Evolutionary conservation across 2,113 vertebrate genomes (phyloP), one percentile per base, ranked within the genome.

Genomic region (Tympanuchus pallidicinctus): DNA sequence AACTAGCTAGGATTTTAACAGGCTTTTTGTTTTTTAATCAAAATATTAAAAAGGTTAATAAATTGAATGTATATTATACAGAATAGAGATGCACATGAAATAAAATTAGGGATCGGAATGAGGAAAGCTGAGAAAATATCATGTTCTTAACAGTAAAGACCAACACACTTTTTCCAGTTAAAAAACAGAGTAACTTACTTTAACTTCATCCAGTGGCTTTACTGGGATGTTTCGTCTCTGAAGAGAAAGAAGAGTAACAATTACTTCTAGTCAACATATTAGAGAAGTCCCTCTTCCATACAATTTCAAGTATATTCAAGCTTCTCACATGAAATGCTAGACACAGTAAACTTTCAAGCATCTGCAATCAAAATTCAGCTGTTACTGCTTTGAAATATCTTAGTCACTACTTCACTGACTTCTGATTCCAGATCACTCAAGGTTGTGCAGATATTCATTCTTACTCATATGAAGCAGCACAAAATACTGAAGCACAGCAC

Each of bases 181-280:
- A 57, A 73, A 14, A 15, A 24, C 6, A 7, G 17, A 76, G 8
- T 65, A 93, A 97, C 96, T 97, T 74, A 98, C 98, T 95, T 98
- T 99, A 66, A 93, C 96, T 89, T 99, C 99, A 71, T 99, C 99
- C 19, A 97, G 92, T 43, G 97, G 97, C 95, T 98, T 99, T 73
- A 97, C 76, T 5, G 97, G 96, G 71, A 99, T 97, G 45, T 98
- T 99, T 97, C 99, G 98, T 92, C 98, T 99, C 99, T 99, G 97
- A 71, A 97, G 98, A 34, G 73, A 34, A 80, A 94, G 27, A 90
- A 96, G 10, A 91, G 17, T 60, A 87, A 24, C 20, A 71, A 56
- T 64, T 61, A 50, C 3, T 59, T 38, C 15, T 8, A 69, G 25
- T 24, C 22, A 67, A 59, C 10, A 20, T 24, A 71, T 3, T 5